Evolutionary conservation across 2,113 vertebrate species (phyloP).

Genomic region (Rattus rattus): DNA sequence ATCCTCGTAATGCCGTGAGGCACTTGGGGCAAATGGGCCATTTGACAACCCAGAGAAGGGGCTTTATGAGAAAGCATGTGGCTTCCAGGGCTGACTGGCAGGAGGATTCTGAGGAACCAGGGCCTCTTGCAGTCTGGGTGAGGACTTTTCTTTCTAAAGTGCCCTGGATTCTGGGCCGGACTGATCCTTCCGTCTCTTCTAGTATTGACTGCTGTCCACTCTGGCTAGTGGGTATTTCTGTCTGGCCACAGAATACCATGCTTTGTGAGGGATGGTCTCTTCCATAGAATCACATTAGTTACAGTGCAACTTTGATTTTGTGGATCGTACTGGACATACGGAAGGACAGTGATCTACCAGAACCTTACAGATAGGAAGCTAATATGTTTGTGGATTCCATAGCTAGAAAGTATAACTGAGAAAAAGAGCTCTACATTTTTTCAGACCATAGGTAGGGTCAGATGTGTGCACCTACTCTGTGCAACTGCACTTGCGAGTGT

Average conservation of each 20-base stretch:
- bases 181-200: neutral
- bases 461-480: fast-evolving
- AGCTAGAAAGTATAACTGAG: neutral
- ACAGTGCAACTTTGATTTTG: neutral
- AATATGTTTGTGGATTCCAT: neutral
- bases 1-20: constrained; percentile 28
- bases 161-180: neutral
- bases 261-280: neutral
- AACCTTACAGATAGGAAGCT: neutral
- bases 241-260: neutral
- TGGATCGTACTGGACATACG: neutral
- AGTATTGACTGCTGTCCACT: neutral
- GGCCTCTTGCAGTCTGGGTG: neutral
- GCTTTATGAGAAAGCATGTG: neutral
- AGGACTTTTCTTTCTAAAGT: neutral
- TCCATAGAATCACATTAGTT: neutral
- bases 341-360: neutral
- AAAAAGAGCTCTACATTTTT: neutral
- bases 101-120: neutral
- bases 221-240: neutral
- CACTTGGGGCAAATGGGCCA: constrained; percentile 9
- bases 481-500: neutral
- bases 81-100: neutral
- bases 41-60: constrained; percentile 1
- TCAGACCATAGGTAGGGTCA: neutral